Percentiles rank a stretch among this genome's conserved stretches.
Evolutionary conservation across 2,797 vertebrate species (phyloP).

Genomic region (Glyptemys insculpta): DNA sequence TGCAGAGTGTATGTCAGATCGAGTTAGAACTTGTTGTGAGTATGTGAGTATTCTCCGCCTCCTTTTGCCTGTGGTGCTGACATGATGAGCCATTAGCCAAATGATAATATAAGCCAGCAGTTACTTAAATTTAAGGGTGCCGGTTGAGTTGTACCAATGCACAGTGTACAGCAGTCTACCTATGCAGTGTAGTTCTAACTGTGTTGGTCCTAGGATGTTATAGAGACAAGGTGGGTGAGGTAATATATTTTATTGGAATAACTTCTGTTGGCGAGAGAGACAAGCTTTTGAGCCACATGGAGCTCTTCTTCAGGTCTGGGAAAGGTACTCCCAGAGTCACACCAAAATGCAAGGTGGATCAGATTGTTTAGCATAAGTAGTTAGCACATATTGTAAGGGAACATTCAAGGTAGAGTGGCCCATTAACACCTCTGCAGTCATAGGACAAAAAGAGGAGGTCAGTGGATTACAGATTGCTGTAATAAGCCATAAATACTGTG

Average conservation of each 20-base stretch:
- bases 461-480: background rate
- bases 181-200: background rate
- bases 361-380: background rate
- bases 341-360: background rate
- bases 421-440: background rate
- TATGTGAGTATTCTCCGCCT: constrained; percentile 36
- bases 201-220: background rate
- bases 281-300: background rate
- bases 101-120: constrained; percentile 64
- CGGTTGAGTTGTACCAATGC: constrained; percentile 47
- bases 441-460: background rate
- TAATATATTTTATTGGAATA: background rate
- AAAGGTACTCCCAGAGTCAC: background rate
- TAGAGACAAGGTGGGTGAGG: background rate
- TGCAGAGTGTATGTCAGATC: constrained; percentile 3
- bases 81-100: constrained; percentile 57
- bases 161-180: background rate
- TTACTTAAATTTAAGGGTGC: constrained; percentile 68
- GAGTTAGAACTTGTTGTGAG: constrained; percentile 35
- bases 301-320: background rate
- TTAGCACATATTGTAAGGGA: background rate
- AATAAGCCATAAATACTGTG: background rate
- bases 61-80: background rate
- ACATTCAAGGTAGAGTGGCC: background rate
- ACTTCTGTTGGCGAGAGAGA: background rate